Conservation (phyloP, 2,113 vertebrate genomes). For the Lophura nycthemera region DNA sequence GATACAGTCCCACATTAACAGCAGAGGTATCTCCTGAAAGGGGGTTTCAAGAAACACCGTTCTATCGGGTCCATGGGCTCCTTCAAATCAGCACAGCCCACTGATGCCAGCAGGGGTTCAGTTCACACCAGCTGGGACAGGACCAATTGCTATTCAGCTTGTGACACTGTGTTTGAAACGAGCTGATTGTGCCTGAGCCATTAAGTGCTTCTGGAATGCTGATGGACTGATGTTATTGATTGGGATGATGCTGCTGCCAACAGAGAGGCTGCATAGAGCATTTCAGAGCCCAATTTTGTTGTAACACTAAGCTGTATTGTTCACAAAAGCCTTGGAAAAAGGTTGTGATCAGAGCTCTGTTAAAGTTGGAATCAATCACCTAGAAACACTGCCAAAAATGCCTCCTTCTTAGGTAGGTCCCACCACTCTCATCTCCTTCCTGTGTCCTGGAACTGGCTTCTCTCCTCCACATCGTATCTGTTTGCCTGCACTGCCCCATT, state of each 20-base stretch:
- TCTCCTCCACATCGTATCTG: background rate
- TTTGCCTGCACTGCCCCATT: background rate
- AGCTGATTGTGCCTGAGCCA: background rate
- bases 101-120: background rate
- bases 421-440: fast-evolving
- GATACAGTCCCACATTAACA: background rate
- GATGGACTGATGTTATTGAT: slow-evolving; percentile 8
- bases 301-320: background rate
- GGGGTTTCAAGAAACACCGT: background rate
- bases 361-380: background rate
- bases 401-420: background rate
- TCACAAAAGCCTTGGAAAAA: background rate
- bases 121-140: background rate
- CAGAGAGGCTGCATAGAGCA: background rate
- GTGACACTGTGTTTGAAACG: background rate
- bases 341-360: background rate
- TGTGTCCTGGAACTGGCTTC: background rate
- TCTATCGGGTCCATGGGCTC: background rate
- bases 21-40: background rate
- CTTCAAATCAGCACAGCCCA: background rate
- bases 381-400: background rate
- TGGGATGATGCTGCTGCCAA: slow-evolving; percentile 10
- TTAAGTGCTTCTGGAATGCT: slow-evolving; percentile 18
- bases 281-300: background rate
- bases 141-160: background rate